These are phyloP conservation scores for Calephelis virginiensis DNA, from an alignment of 1,140 invertebrate genomes.

Conservation along the genomic window DNA sequence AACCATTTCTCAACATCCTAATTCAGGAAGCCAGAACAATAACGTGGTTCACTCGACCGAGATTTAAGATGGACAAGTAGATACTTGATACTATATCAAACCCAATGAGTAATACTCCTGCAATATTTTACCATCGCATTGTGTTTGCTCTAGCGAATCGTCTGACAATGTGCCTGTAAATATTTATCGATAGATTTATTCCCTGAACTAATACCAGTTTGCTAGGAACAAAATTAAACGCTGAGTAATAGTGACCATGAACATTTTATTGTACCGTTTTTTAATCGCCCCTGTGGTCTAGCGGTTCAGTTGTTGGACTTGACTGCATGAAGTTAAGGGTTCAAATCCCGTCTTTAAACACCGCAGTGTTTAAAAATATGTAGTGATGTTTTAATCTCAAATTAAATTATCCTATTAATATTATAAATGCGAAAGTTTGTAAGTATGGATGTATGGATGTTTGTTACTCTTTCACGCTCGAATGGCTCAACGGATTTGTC, in stretches of 20 bases:
- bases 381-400: too few species aligned
- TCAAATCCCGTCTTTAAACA: too few species aligned
- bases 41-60: slow-evolving; percentile 24
- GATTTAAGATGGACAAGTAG: slow-evolving; percentile 25
- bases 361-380: too few species aligned
- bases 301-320: too few species aligned
- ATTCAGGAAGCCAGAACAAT: slow-evolving; percentile 25
- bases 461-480: too few species aligned
- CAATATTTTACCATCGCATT: slow-evolving; percentile 60
- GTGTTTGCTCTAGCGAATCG: slow-evolving; percentile 57
- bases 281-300: too few species aligned
- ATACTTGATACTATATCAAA: slow-evolving; percentile 38
- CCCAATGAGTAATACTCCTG: slow-evolving; percentile 50
- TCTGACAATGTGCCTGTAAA: slow-evolving; percentile 63
- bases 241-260: slow-evolving; percentile 50
- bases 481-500: too few species aligned
- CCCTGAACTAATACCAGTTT: slow-evolving; percentile 42
- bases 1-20: slow-evolving; percentile 18
- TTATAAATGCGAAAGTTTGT: too few species aligned
- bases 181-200: slow-evolving; percentile 72
- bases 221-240: slow-evolving; percentile 59
- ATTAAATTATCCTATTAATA: too few species aligned
- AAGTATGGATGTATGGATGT: too few species aligned
- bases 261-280: too few species aligned
- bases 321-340: too few species aligned